These are phyloP conservation scores for Picathartes gymnocephalus DNA, from an alignment of 2,113 vertebrate genomes.

Conservation along the genomic window DNA sequence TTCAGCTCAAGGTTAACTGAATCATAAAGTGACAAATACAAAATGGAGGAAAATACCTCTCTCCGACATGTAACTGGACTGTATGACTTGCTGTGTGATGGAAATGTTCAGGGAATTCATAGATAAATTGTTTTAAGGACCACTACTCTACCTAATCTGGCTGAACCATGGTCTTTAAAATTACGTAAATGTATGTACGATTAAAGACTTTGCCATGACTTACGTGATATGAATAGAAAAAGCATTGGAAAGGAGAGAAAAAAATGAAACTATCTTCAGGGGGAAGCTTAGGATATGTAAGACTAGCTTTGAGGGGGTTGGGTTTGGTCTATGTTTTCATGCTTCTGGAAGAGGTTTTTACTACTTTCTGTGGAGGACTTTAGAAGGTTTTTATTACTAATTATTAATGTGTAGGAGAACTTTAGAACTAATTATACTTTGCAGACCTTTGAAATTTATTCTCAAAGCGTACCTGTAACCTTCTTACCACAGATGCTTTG, in stretches of 20 bases:
- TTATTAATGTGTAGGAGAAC: slow-evolving; percentile 51
- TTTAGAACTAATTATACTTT: slow-evolving; percentile 44
- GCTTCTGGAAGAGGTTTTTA: slow-evolving; percentile 6
- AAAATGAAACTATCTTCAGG: not conserved
- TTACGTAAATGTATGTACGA: slow-evolving; percentile 35
- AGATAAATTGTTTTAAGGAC: slow-evolving; percentile 10
- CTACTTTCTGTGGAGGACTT: not conserved
- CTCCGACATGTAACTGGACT: not conserved
- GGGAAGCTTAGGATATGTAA: not conserved
- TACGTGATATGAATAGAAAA: not conserved
- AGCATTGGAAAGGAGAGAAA: not conserved
- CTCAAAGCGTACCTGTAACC: slow-evolving; percentile 37
- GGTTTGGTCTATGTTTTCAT: not conserved
- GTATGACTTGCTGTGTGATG: not conserved
- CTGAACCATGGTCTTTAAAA: slow-evolving; percentile 13
- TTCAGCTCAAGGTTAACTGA: not conserved
- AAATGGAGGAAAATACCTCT: not conserved
- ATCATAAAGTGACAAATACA: not conserved
- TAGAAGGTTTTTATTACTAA: slow-evolving; percentile 49
- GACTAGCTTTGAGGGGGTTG: not conserved
- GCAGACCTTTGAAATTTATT: slow-evolving; percentile 63
- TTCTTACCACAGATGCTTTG: slow-evolving; percentile 45
- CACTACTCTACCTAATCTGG: not conserved
- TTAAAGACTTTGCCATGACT: not conserved
- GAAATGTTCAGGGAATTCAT: not conserved